These are phyloP conservation scores for Doryteuthis pealeii DNA, from an alignment of 1,140 invertebrate genomes.

Conservation along the genomic window DNA sequence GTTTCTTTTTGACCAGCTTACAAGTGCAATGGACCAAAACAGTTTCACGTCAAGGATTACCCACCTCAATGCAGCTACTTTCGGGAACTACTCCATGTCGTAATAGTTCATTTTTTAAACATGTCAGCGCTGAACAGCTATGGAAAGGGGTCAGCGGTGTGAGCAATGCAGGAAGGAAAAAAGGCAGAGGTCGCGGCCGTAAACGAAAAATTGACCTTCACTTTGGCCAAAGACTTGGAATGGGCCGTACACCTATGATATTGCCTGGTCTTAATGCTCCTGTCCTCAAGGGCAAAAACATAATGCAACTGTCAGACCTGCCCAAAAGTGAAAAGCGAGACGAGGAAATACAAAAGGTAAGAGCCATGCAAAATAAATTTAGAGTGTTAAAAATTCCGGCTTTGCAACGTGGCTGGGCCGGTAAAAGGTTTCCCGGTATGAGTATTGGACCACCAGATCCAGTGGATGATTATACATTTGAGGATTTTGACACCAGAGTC, in stretches of 20 bases:
- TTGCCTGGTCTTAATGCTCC: conserved; percentile 91
- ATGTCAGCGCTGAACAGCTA: conserved; percentile 67
- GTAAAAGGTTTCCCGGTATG: conserved; percentile 76
- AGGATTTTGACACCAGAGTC: conserved; percentile 84
- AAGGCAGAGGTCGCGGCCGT: conserved; percentile 83
- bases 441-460: conserved; percentile 86
- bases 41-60: too few species aligned
- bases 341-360: conserved; percentile 70
- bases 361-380: conserved; percentile 72
- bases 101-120: conserved; percentile 27
- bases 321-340: conserved; percentile 74
- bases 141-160: conserved; percentile 95
- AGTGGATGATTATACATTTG: conserved; percentile 71
- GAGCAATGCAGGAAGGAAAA: conserved; percentile 91
- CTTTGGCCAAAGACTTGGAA: conserved; percentile 84
- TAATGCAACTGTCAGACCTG: conserved; percentile 71
- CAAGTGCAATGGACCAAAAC: too few species aligned
- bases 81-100: not conserved
- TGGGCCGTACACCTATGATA: conserved; percentile 66
- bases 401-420: conserved; percentile 87
- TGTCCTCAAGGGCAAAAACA: conserved; percentile 75
- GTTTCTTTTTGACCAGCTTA: too few species aligned
- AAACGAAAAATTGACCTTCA: conserved; percentile 83
- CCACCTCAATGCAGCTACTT: too few species aligned
- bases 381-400: conserved; percentile 68